Evolutionary conservation across 2,113 vertebrate species (phyloP).

Genomic region (Thunnus maccoyii): DNA sequence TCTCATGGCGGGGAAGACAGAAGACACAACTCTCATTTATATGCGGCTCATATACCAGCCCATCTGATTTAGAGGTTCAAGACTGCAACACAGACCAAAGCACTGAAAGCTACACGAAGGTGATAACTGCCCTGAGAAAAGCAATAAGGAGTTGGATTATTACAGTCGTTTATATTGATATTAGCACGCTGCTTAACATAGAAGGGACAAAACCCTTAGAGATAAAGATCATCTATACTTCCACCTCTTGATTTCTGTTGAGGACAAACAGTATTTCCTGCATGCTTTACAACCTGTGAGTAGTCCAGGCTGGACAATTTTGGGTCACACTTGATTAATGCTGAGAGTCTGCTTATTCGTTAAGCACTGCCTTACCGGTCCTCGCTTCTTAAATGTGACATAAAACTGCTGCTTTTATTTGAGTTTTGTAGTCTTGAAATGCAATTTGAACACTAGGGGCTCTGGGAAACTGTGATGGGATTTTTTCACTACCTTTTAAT

Average conservation of each 20-base stretch:
- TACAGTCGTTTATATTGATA: conserved; percentile 30
- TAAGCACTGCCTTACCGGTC: conserved; percentile 48
- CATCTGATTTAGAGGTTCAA: conserved; percentile 74
- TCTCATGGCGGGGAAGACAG: conserved; percentile 54
- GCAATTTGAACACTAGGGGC: background rate
- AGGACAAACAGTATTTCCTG: conserved; percentile 21
- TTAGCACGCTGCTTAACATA: conserved; percentile 8
- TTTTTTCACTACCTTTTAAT: background rate
- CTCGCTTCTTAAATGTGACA: background rate
- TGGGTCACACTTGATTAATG: conserved; percentile 79
- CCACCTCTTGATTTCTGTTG: conserved; percentile 18
- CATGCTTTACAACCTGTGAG: conserved; percentile 44
- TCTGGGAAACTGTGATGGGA: background rate
- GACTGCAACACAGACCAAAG: conserved; percentile 52
- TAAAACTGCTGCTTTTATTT: background rate
- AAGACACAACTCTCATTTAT: conserved; percentile 77
- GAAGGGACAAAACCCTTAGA: conserved; percentile 10
- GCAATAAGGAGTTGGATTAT: conserved; percentile 56
- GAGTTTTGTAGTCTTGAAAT: background rate
- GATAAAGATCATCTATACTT: conserved; percentile 4
- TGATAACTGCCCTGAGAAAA: conserved; percentile 53
- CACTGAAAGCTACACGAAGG: conserved; percentile 46
- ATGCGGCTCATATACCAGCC: conserved; percentile 70
- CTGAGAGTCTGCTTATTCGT: conserved; percentile 54
- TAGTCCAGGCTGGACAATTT: conserved; percentile 68